Conservation (phyloP, 2,797 vertebrate species). For the Enteromius anoplus region DNA sequence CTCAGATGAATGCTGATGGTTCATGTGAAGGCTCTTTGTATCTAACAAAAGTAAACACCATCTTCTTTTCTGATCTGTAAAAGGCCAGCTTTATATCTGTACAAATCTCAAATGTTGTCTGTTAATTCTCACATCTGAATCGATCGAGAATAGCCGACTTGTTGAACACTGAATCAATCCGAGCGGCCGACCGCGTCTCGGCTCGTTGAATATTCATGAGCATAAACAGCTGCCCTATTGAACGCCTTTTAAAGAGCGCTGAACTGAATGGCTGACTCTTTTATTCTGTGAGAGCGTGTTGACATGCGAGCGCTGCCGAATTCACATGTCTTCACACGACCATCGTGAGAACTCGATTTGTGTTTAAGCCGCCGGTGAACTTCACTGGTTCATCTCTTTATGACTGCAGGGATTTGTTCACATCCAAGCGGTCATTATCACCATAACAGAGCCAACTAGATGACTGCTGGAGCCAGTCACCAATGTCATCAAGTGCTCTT, state of each 20-base stretch:
- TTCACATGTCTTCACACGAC: not conserved
- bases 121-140: conserved; percentile 11
- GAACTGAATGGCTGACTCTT: conserved; percentile 35
- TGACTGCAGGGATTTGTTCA: too few relatives aligned
- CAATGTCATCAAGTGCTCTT: not conserved
- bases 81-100: not conserved
- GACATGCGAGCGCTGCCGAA: not conserved
- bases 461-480: not conserved
- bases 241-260: conserved; percentile 42
- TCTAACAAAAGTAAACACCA: not conserved
- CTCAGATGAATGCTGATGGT: not conserved
- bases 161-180: conserved; percentile 39
- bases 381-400: not conserved
- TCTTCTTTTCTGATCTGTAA: not conserved
- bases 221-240: conserved; percentile 57
- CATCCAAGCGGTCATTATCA: not conserved
- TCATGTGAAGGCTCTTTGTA: conserved; percentile 9
- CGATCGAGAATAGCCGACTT: conserved; percentile 14
- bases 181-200: conserved; percentile 36
- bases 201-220: conserved; percentile 59
- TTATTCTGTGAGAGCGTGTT: conserved; percentile 18
- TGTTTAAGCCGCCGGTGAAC: not conserved
- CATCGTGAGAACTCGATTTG: not conserved
- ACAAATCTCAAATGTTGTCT: not conserved
- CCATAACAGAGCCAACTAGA: not conserved